Percentiles rank a stretch among this genome's conserved stretches.
phyloP scores from a whole-genome alignment of 1,140 invertebrate genomes.

The Tyrophagus putrescentiae region DNA sequence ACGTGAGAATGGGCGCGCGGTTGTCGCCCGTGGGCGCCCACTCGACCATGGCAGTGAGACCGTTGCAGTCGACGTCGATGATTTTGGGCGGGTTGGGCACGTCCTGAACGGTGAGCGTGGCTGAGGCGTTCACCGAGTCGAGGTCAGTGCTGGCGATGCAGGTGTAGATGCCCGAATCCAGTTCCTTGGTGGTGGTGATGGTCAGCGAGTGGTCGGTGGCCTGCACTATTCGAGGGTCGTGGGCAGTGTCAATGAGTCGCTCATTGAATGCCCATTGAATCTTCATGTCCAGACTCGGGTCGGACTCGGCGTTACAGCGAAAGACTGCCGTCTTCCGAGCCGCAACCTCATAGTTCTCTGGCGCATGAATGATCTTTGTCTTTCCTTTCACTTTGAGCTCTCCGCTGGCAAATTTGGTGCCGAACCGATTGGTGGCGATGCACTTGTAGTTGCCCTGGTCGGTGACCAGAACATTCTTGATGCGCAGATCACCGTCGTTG shows the following conservation, averaged over 20 bases:
- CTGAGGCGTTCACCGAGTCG: conserved; percentile 63
- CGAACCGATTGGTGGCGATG: conserved; percentile 81
- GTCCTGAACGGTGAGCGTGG: conserved; percentile 85
- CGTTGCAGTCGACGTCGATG: conserved; percentile 47
- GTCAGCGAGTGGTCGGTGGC: conserved; percentile 71
- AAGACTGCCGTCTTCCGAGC: conserved; percentile 78
- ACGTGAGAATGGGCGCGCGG: conserved; percentile 78
- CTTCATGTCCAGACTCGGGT: conserved; percentile 55
- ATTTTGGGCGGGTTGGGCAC: conserved; percentile 75
- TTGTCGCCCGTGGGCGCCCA: conserved; percentile 86
- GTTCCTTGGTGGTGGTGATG: conserved; percentile 79
- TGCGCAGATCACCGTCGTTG: conserved; percentile 64
- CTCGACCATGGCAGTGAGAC: conserved; percentile 51
- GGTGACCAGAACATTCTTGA: conserved; percentile 59
- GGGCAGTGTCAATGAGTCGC: conserved; percentile 67
- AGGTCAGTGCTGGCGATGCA: conserved; percentile 82
- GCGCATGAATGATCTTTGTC: conserved; percentile 65
- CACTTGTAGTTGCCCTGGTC: conserved; percentile 82
- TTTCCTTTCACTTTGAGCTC: conserved; percentile 62
- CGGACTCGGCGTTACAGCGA: conserved; percentile 74
- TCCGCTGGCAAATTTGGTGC: conserved; percentile 55
- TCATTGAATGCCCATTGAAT: conserved; percentile 80
- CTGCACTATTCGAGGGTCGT: conserved; percentile 47
- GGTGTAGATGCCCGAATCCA: conserved; percentile 87
- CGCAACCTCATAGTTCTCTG: conserved; percentile 75